Conservation (phyloP, 2,888 invertebrate genomes). For the Polydrusus cervinus region DNA sequence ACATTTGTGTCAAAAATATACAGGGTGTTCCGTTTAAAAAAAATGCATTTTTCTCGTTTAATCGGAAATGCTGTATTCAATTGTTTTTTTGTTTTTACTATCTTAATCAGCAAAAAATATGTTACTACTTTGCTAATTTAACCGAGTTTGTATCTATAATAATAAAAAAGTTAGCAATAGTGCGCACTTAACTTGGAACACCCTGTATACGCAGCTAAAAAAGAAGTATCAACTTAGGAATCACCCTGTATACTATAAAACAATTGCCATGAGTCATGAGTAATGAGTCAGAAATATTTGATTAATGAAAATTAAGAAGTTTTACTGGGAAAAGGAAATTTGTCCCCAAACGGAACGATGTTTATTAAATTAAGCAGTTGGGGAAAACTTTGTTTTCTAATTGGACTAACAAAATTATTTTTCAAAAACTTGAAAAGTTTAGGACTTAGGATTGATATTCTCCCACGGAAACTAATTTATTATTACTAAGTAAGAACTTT, state of each 20-base stretch:
- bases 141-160: too few relatives aligned
- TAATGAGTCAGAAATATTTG: not conserved
- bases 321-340: conserved; percentile 1
- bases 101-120: too few relatives aligned
- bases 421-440: not conserved
- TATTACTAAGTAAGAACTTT: not conserved
- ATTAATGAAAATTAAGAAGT: conserved; percentile 6
- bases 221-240: too few relatives aligned
- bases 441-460: not conserved
- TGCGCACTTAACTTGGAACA: too few relatives aligned
- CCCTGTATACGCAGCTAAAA: too few relatives aligned
- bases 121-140: too few relatives aligned
- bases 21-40: too few relatives aligned
- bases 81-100: too few relatives aligned
- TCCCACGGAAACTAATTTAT: conserved; percentile 6
- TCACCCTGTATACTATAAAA: not conserved
- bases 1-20: too few relatives aligned
- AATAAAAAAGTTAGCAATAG: too few relatives aligned
- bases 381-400: conserved; percentile 3
- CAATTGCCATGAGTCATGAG: not conserved
- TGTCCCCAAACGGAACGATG: conserved; percentile 6
- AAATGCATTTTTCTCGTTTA: too few relatives aligned
- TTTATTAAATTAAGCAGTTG: conserved; percentile 12
- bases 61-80: too few relatives aligned
- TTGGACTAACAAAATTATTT: conserved; percentile 1